phyloP scores from a whole-genome alignment of 2,113 vertebrate species.

The Phrynocephalus versicolor region DNA sequence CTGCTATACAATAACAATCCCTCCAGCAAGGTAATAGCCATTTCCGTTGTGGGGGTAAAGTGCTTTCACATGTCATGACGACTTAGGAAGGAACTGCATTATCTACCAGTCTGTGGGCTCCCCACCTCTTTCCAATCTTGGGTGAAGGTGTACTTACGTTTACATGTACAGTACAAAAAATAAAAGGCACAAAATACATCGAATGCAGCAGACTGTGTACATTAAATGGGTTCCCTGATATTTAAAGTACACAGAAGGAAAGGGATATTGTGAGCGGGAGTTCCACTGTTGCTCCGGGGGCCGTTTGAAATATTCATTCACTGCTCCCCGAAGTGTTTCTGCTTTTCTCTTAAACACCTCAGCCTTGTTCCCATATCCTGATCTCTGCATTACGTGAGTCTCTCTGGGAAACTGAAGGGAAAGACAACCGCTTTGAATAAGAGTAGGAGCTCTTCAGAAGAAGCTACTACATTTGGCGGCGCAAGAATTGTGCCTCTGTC shows the following conservation, averaged over 20 bases:
- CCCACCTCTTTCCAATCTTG: constrained; percentile 38
- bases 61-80: constrained; percentile 56
- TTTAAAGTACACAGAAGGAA: constrained; percentile 51
- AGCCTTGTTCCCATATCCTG: constrained; percentile 25
- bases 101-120: neutral
- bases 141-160: constrained; percentile 55
- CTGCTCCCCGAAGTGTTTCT: constrained; percentile 50
- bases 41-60: constrained; percentile 46
- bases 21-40: constrained; percentile 25
- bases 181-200: constrained; percentile 75
- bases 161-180: constrained; percentile 73
- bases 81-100: constrained; percentile 44
- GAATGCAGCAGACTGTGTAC: constrained; percentile 69
- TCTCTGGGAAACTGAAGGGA: constrained; percentile 4
- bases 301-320: constrained; percentile 27
- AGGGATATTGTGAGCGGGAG: constrained; percentile 38
- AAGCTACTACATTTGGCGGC: constrained; percentile 23
- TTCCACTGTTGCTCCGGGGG: neutral
- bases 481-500: constrained; percentile 14
- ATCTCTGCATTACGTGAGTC: neutral
- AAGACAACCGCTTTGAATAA: neutral
- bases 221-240: constrained; percentile 58
- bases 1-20: neutral
- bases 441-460: neutral
- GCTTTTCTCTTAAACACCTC: constrained; percentile 22